Conservation (phyloP, 2,797 vertebrate genomes). For the Diglossa cyanea region DNA sequence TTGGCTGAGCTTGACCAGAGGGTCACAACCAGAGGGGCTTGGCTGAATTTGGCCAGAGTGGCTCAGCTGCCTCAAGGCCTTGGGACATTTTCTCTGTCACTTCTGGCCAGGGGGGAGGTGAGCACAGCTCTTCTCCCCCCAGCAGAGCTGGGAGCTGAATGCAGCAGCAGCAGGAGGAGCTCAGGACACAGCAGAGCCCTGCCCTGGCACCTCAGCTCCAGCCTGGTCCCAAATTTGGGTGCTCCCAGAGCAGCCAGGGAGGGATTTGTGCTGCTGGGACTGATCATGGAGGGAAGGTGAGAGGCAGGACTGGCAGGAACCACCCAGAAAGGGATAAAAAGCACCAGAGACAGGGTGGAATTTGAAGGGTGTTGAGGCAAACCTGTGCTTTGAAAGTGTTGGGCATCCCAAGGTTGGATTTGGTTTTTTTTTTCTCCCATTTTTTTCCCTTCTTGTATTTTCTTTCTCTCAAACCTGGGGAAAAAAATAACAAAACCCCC, state of each 20-base stretch:
- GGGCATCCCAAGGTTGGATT: background rate
- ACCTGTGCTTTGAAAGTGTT: background rate
- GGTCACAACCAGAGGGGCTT: no score
- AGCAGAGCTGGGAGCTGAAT: no score
- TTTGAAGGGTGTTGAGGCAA: background rate
- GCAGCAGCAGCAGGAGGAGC: background rate
- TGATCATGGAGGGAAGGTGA: background rate
- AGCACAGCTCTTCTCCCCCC: background rate
- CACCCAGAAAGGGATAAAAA: background rate
- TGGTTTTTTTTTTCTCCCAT: fast-evolving
- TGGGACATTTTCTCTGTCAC: background rate
- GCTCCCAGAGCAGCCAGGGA: no score
- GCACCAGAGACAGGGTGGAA: background rate
- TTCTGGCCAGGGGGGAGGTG: background rate
- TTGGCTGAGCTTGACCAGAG: no score
- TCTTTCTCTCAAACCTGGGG: background rate
- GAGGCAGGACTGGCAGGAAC: background rate
- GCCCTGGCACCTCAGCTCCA: no score
- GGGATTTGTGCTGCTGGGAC: no score
- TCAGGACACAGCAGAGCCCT: background rate
- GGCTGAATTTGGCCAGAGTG: no score
- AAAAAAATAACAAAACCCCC: background rate
- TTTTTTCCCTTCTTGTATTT: background rate
- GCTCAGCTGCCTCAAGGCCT: no score
- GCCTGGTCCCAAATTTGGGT: no score